Base-by-base conservation (phyloP, 1,140 invertebrate genomes). In the Trichoplusia ni region DNA sequence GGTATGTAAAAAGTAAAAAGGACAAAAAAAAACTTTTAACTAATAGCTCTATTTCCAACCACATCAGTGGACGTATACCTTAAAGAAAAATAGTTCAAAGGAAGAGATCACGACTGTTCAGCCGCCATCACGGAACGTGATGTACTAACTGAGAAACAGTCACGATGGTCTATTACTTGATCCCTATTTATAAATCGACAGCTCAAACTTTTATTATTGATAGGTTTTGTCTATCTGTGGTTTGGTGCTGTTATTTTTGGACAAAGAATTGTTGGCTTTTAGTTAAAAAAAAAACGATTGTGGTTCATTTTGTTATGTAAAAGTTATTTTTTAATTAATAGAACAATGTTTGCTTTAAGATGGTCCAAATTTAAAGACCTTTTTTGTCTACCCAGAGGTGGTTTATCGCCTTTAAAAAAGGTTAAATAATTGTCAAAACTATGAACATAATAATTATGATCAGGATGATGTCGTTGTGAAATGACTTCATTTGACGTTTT, bases 121-220 rank as follows among this genome's bases (percentile, higher is more conserved):
- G 35, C 49, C 73, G 67, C 73, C 67, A 69, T 74, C 67, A 66
- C 69, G 40, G 29, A 54, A 54, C 81, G 79, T 79, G 77, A 79
- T 76, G 71, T 67, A 79, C 58, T 47, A 63, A 67, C 64, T 38
- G 35, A 64, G 40, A 2, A 25, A 33, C 31, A 67, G 79, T 89
- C 86, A 89, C 86, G 86, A 86, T 60, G 70, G 79, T 87, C 84
- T 89, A 85, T 85, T 80, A 83, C 73, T 71, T 51, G 63, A 18
- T 70, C 71, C 71, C 56, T 65, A 73, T 44, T 79, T 81, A 81
- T 88, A 85, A 82, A 88, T 82, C 81, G 80, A 71, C 71, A 75
- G 71, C 73, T 70, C 73, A 77, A 81, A 82, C 83, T 81, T 82
- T 77, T 82, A 79, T 81, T 81, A 75, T 68, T 77, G 78, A 70